Base-by-base conservation (phyloP, 2,113 vertebrate species). In the Vulpes ferrilata region DNA sequence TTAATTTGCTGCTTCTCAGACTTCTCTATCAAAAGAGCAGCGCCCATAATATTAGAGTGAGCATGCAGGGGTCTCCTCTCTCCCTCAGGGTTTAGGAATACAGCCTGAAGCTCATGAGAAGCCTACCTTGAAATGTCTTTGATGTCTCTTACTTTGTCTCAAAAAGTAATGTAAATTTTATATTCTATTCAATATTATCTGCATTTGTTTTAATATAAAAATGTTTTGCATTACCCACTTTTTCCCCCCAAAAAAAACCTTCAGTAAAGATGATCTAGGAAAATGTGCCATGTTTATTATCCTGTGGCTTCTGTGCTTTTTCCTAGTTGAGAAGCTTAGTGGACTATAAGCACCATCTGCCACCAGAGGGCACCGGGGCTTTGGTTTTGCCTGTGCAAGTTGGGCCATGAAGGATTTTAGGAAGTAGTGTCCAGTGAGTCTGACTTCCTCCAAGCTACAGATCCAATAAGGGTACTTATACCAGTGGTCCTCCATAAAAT, bases 151-250 rank as follows among this genome's bases (percentile, higher is more conserved):
- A 84, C 89, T 95, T 79, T 98, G 94, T 97, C 84, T 97, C 59
- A 81, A 93, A 93, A 96, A 97, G 83, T 88, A 90, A 97, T 97
- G 94, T 97, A 94, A 96, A 94, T 97, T 98, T 98, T 97, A 96
- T 95, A 98, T 97, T 87, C 90, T 93, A 88, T 95, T 95, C 87
- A 60, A 78, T 96, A 95, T 93, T 92, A 89, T 93, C 85, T 96
- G 94, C 51, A 95, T 96, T 92, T 97, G 92, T 98, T 97, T 94
- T 97, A 88, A 96, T 88, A 97, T 90, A 79, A 98, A 92, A 90
- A 43, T 97, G 97, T 97, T 96, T 97, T 97, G 84, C 93, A 95
- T 95, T 96, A 88, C 93, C 76, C 86, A 85, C 87, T 65, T 64
- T 83, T 88, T 48, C 17, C 32, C 38, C 53, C 62, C 32, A 2